A percentile compares a stretch with the other conserved stretches of the same genome.
Evolutionary conservation across 2,888 invertebrate species (phyloP).

Genomic region (Macropis europaea): DNA sequence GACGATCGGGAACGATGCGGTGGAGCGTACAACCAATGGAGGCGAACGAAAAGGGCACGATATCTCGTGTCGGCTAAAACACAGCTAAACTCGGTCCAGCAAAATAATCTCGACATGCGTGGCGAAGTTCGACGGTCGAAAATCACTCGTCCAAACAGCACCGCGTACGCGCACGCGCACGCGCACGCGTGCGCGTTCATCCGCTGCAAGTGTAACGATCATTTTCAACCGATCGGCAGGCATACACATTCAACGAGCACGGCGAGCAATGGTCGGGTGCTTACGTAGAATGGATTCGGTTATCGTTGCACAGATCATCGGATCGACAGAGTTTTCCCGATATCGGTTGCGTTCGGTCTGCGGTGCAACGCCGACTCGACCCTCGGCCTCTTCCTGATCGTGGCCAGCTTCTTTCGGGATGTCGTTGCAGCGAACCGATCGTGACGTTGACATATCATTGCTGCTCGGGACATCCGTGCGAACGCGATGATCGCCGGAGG

Average conservation of each 20-base stretch:
- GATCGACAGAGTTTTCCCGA: neutral
- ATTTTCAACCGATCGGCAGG: constrained; percentile 8
- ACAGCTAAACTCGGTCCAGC: neutral
- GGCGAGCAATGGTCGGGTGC: constrained; percentile 14
- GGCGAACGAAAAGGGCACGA: neutral
- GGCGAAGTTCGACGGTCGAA: neutral
- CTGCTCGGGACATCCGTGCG: no score
- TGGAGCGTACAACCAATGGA: no score
- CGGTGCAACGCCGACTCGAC: neutral
- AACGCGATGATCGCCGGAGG: no score
- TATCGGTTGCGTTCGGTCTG: neutral
- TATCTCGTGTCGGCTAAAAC: no score
- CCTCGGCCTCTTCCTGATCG: neutral
- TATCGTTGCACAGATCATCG: neutral
- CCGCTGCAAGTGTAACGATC: neutral
- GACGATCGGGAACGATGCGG: neutral
- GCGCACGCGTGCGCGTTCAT: neutral
- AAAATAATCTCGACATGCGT: constrained; percentile 3
- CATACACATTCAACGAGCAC: constrained; percentile 8
- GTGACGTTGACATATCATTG: no score
- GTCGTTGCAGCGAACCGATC: no score
- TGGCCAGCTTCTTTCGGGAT: no score
- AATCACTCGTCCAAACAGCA: neutral
- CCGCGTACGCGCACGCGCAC: neutral
- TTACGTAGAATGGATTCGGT: constrained; percentile 29